A percentile compares a stretch with the other conserved stretches of the same genome.
These are phyloP conservation scores for Drosophila lini DNA, from an alignment of 1,140 invertebrate genomes.

Conservation along the genomic window DNA sequence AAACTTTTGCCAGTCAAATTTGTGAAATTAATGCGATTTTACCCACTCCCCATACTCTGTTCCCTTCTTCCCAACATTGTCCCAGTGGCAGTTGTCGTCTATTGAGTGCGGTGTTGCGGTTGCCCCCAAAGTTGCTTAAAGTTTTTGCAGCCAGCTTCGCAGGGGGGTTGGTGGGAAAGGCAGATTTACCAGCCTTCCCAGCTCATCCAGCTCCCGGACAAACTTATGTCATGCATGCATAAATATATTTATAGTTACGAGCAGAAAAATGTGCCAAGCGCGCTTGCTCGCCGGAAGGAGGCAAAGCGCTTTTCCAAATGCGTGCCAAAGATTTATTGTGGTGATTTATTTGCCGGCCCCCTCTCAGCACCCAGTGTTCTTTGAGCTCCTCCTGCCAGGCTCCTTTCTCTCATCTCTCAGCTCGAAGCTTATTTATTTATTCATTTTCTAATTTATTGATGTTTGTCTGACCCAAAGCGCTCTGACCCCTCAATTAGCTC, in stretches of 20 bases:
- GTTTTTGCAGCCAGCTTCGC: slow-evolving; percentile 53
- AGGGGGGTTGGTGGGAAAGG: slow-evolving; percentile 23
- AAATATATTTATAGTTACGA: slow-evolving; percentile 79
- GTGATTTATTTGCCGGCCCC: slow-evolving; percentile 69
- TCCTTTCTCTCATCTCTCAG: slow-evolving; percentile 4
- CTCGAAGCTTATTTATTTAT: slow-evolving; percentile 81
- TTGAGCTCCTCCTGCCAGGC: slow-evolving; percentile 1
- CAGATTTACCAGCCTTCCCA: slow-evolving; percentile 22
- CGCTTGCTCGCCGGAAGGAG: slow-evolving; percentile 5
- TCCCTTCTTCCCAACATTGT: slow-evolving; percentile 23
- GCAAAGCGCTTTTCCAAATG: slow-evolving; percentile 60
- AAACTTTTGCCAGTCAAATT: slow-evolving; percentile 79
- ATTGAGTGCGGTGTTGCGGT: slow-evolving; percentile 55
- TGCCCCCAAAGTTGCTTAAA: slow-evolving; percentile 63
- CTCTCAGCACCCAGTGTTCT: not conserved
- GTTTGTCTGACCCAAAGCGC: slow-evolving; percentile 79
- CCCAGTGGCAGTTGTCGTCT: slow-evolving; percentile 57
- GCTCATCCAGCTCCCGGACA: slow-evolving; percentile 61
- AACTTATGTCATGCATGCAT: slow-evolving; percentile 82
- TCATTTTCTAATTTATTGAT: slow-evolving; percentile 83
- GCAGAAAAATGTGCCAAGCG: slow-evolving; percentile 61
- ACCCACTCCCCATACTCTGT: not conserved
- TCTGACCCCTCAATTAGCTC: slow-evolving; percentile 20
- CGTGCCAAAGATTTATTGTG: slow-evolving; percentile 81
- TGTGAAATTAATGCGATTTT: slow-evolving; percentile 81